phyloP scores from a whole-genome alignment of 2,888 invertebrate genomes.

The Conomelus anceps region DNA sequence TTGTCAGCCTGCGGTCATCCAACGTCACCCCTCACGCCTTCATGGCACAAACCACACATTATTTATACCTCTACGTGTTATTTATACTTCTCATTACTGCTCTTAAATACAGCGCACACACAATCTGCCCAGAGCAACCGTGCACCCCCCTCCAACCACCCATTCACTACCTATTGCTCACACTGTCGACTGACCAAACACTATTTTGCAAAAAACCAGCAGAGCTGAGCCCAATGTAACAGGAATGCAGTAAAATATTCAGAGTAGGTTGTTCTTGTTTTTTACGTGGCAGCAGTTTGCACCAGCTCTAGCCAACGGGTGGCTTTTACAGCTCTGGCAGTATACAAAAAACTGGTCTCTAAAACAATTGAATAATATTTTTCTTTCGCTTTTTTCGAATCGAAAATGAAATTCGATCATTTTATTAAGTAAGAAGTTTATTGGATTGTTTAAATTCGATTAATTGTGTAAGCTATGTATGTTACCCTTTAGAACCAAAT shows the following conservation, averaged over 20 bases:
- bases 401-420: background rate
- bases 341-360: background rate
- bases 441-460: too few species aligned
- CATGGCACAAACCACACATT: constrained; percentile 9
- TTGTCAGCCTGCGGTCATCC: constrained; percentile 10
- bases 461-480: too few species aligned
- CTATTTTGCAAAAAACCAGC: background rate
- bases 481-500: too few species aligned
- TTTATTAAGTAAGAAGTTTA: background rate
- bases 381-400: background rate
- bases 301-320: background rate
- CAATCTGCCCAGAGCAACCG: background rate
- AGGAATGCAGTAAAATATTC: background rate
- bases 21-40: background rate
- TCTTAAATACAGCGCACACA: constrained; percentile 4
- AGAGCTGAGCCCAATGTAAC: background rate
- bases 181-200: background rate
- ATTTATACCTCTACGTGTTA: constrained; percentile 9
- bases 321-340: background rate
- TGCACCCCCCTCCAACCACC: background rate
- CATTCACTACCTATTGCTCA: background rate
- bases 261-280: background rate
- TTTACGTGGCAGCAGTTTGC: background rate
- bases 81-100: constrained; percentile 11
- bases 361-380: background rate